Evolutionary conservation across 2,113 vertebrate genomes (phyloP), one percentile per base, ranked within the genome.

Genomic region (Dolichallabes microphthalmus): DNA sequence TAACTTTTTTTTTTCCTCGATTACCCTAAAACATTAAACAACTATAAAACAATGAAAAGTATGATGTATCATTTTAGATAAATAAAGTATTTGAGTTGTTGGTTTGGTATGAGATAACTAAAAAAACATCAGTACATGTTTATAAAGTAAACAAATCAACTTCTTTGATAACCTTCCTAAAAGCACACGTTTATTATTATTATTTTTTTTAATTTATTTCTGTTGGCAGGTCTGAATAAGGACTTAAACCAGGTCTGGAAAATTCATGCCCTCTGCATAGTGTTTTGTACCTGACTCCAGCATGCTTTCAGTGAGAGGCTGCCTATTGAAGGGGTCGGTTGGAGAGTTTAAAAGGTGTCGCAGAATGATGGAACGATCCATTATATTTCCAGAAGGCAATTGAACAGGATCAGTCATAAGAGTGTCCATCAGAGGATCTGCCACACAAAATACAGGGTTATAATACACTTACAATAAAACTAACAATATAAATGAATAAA

Each of bases 391-490:
- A 0, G 98, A 99, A 5, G 98, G 98, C 90, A 99, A 92, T 22
- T 97, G 95, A 92, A 99, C 98, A 0, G 98, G 98, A 88, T 99
- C 98, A 0, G 95, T 97, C 98, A 99, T 99, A 87, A 99, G 94
- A 0, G 98, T 99, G 93, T 99, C 98, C 98, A 99, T 99, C 80
- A 99, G 94, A 0, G 98, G 98, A 90, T 99, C 98, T 99, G 90
- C 77, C 57, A 80, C 85, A 76, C 55, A 87, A 20, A 32, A 80
- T 1, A n/a, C 55, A 61, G 25, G 13, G 19, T 83, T 80, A 87
- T 71, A 52, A 13, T 35, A 11, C 3, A 25, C 27, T 64, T 86
- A 39, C 22, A 77, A 60, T 11, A 73, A 2, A 35, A 27, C 69
- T 73, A 63, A 4, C 8, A 45, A 60, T n/a, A 60, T 61, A 6